Evolutionary conservation across 2,113 vertebrate genomes (phyloP).

Genomic region (Urocitellus parryii): DNA sequence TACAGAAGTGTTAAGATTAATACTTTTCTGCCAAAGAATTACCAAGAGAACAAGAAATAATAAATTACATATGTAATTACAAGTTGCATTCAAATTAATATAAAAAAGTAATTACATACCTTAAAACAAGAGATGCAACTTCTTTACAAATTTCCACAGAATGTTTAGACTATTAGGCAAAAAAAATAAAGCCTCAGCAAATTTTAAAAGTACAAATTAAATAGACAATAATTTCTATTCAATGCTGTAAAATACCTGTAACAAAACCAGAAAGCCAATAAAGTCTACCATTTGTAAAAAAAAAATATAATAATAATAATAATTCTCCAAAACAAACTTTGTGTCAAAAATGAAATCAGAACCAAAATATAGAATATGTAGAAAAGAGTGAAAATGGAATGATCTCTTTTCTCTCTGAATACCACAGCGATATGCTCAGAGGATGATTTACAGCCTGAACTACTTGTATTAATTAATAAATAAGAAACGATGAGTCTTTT

Average conservation of each 20-base stretch:
- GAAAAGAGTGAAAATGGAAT: slow-evolving; percentile 4
- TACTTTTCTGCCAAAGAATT: not conserved
- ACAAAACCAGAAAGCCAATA: not conserved
- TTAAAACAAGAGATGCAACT: not conserved
- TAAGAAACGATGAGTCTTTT: not conserved
- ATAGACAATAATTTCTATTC: slow-evolving; percentile 22
- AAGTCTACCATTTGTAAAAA: not conserved
- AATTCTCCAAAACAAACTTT: slow-evolving; percentile 26
- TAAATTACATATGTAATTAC: not conserved
- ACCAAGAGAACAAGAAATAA: not conserved
- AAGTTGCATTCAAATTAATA: not conserved
- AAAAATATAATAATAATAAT: not conserved
- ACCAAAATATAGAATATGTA: not conserved
- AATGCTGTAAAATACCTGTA: not conserved
- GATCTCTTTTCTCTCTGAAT: not conserved
- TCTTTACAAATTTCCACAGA: not conserved
- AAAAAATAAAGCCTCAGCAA: not conserved
- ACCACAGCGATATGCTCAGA: not conserved
- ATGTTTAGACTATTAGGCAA: not conserved
- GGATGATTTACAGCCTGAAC: not conserved
- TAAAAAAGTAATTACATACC: not conserved
- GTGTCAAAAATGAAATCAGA: slow-evolving; percentile 47
- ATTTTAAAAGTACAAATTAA: slow-evolving; percentile 30
- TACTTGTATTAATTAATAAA: not conserved
- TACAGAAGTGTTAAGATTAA: not conserved